Conservation (phyloP, 2,113 vertebrate genomes). For the Malurus melanocephalus region DNA sequence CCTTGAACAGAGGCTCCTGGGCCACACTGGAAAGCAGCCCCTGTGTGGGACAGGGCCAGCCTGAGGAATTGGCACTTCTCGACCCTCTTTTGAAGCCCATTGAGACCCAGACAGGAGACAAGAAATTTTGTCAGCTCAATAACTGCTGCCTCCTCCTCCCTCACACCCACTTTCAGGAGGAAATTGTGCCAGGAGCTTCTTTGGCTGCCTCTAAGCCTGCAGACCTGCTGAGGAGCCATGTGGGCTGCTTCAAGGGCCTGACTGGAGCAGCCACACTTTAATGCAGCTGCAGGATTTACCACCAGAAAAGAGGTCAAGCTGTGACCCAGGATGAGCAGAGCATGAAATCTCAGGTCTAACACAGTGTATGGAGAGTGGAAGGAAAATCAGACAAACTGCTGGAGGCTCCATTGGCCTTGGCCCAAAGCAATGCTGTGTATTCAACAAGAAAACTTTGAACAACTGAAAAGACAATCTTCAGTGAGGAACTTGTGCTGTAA, state of each 20-base stretch:
- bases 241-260: background rate
- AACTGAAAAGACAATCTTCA: background rate
- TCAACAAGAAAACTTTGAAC: background rate
- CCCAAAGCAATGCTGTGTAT: background rate
- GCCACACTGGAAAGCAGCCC: background rate
- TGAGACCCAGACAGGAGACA: background rate
- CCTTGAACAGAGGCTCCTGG: background rate
- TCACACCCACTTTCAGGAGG: background rate
- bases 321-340: background rate
- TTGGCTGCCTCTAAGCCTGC: background rate
- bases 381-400: background rate
- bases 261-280: rapidly evolving
- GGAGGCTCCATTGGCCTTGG: background rate
- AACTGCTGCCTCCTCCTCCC: background rate
- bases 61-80: background rate
- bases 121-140: background rate
- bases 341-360: background rate
- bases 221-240: background rate
- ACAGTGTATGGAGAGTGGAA: background rate
- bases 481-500: background rate
- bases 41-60: background rate
- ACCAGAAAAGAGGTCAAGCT: background rate
- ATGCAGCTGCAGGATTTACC: background rate
- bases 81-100: background rate
- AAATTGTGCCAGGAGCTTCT: background rate